Percentiles rank a stretch among this genome's conserved stretches.
Evolutionary conservation across 2,888 invertebrate species (phyloP).

Genomic region (Agrotis ipsilon): DNA sequence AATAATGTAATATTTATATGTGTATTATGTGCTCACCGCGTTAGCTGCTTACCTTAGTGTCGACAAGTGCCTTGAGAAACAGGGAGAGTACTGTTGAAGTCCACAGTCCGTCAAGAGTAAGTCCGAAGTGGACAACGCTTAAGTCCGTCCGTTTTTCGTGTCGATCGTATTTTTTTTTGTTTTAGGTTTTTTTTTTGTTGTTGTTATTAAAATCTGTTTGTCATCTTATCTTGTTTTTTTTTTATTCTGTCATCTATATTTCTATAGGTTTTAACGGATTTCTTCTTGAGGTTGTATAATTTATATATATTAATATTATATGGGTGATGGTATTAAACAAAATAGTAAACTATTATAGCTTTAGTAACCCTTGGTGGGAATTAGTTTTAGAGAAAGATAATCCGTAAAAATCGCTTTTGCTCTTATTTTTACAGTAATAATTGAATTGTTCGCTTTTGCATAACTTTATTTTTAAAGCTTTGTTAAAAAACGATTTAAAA

Average conservation of each 20-base stretch:
- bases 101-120: constrained; percentile 80
- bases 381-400: constrained; percentile 35
- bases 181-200: constrained; percentile 3
- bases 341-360: not conserved
- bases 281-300: constrained; percentile 20
- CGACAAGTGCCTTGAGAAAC: constrained; percentile 79
- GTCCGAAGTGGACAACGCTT: constrained; percentile 66
- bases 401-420: constrained; percentile 44
- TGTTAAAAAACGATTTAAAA: not conserved
- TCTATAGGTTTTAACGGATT: constrained; percentile 45
- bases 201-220: constrained; percentile 1
- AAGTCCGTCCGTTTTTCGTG: constrained; percentile 55
- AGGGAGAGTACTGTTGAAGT: constrained; percentile 71
- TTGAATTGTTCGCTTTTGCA: constrained; percentile 53
- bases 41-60: constrained; percentile 86
- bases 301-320: not conserved
- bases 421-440: constrained; percentile 5
- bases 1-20: constrained; percentile 71
- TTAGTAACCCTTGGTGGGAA: not conserved
- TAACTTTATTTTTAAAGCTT: constrained; percentile 47
- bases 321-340: not conserved
- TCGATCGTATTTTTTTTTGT: constrained; percentile 39
- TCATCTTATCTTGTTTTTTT: constrained; percentile 8
- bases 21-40: constrained; percentile 78
- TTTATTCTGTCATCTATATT: constrained; percentile 10